Evolutionary conservation across 2,888 invertebrate species (phyloP).

Genomic region (Muschampia plurimacula): DNA sequence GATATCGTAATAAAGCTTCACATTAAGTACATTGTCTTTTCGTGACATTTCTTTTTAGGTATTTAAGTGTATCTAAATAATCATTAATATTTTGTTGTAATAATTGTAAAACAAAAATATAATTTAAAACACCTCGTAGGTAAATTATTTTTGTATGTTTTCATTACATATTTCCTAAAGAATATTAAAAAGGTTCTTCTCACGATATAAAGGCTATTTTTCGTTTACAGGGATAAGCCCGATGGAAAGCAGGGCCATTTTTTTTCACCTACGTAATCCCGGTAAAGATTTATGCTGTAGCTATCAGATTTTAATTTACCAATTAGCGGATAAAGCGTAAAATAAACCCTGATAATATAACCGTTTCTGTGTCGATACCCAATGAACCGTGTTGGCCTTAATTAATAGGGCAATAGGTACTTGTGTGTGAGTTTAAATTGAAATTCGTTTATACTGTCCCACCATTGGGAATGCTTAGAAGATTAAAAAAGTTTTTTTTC

Average conservation of each 20-base stretch:
- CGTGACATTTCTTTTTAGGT: too few species aligned
- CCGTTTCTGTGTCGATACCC: conserved; percentile 23
- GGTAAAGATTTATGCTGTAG: conserved; percentile 36
- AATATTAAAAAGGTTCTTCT: conserved; percentile 20
- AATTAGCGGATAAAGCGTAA: conserved; percentile 37
- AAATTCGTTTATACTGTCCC: neutral
- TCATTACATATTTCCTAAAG: conserved; percentile 2
- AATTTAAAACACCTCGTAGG: too few species aligned
- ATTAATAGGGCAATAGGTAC: conserved; percentile 13
- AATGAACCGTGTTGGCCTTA: conserved; percentile 31
- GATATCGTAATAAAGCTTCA: too few species aligned
- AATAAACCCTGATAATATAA: conserved; percentile 25
- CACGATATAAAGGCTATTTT: conserved; percentile 12
- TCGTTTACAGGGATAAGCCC: conserved; percentile 31
- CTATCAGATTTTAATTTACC: conserved; percentile 39
- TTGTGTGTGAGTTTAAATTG: conserved; percentile 13
- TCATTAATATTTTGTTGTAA: too few species aligned
- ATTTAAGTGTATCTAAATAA: too few species aligned
- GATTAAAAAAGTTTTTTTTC: too few species aligned
- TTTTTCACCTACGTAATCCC: conserved; percentile 38
- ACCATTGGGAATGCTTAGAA: too few species aligned
- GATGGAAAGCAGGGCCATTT: conserved; percentile 30
- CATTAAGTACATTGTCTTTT: too few species aligned
- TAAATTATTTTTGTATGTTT: conserved; percentile 19
- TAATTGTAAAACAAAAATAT: too few species aligned